Conservation (phyloP, 2,888 invertebrate genomes). For the Drosophila mulleri region DNA sequence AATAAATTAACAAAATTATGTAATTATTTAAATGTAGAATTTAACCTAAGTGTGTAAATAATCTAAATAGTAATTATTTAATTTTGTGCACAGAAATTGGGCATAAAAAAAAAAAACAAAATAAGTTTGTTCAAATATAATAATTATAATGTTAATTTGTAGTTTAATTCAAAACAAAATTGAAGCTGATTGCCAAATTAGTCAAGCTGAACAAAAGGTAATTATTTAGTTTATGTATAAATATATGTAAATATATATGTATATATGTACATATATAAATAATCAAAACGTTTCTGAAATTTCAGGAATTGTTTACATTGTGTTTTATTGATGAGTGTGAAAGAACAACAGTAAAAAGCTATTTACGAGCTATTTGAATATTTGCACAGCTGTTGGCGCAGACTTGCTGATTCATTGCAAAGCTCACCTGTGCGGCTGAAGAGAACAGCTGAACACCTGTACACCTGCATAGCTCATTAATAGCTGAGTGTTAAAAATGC, state of each 20-base stretch:
- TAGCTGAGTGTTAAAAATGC: constrained; percentile 39
- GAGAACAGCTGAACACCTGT: constrained; percentile 38
- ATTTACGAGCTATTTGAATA: constrained; percentile 29
- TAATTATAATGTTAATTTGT: constrained; percentile 4
- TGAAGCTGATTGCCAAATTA: constrained; percentile 1
- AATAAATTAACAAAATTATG: constrained; percentile 2
- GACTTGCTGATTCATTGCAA: constrained; percentile 19
- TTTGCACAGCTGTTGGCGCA: constrained; percentile 52
- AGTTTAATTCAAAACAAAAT: neutral
- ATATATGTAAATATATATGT: neutral
- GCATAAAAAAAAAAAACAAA: neutral
- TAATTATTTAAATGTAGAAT: constrained; percentile 9
- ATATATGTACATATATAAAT: neutral
- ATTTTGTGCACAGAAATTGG: neutral
- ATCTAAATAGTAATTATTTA: constrained; percentile 3
- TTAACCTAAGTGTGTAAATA: constrained; percentile 3
- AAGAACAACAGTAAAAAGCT: constrained; percentile 6
- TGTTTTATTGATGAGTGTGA: constrained; percentile 9
- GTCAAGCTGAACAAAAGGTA: neutral
- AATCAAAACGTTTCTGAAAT: constrained; percentile 6
- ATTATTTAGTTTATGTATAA: neutral
- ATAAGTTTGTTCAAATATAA: neutral
- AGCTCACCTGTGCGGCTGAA: constrained; percentile 14
- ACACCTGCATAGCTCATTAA: constrained; percentile 51
- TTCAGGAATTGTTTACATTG: constrained; percentile 1